Base-by-base conservation (phyloP, 1,140 invertebrate species). In the Augochlora pura region DNA sequence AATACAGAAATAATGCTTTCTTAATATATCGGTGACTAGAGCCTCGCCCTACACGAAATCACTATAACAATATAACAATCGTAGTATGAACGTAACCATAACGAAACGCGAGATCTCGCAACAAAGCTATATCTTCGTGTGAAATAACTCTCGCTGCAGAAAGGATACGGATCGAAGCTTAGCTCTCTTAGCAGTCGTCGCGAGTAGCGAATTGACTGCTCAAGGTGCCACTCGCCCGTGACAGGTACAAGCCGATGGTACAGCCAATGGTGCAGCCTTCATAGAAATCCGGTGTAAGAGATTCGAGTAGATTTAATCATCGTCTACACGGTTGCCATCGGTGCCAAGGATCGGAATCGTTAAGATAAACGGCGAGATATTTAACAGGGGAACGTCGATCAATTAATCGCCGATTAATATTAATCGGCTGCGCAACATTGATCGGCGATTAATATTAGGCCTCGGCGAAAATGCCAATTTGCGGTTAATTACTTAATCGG, bases 401-500 rank as follows among this genome's bases (percentile, higher is more conserved):
- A 77, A 85, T 86, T 86, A 86, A 83, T 82, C 60, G 63, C 72
- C 57, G 75, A 77, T 77, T 77, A 77, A 77, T 77, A 77, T 71
- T 77, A 52, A 77, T 42, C 59, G 42, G 42, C 16, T n/a, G 12
- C 32, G 23, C 42, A 74, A 75, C 77, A 70, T 59, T 85, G 85
- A 77, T 77, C 71, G 71, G 67, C 67, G 67, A 86, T 86, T 86
- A 86, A 86, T 86, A 86, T 86, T 86, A 76, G 74, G 67, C 52
- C 49, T n/a, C 62, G 32, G 66, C 59, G 63, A 72, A 79, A 71
- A 27, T 76, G 59, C 70, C 77, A 86, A 86, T 86, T 86, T 83
- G 81, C 57, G 73, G 69, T 83, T n/a, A 86, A 81, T 86, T 80
- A 81, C 85, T 86, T 86, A 86, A 86, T 86, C 76, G 84, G 52